phyloP scores from a whole-genome alignment of 2,888 invertebrate genomes.

The Masnerella sp. region DNA sequence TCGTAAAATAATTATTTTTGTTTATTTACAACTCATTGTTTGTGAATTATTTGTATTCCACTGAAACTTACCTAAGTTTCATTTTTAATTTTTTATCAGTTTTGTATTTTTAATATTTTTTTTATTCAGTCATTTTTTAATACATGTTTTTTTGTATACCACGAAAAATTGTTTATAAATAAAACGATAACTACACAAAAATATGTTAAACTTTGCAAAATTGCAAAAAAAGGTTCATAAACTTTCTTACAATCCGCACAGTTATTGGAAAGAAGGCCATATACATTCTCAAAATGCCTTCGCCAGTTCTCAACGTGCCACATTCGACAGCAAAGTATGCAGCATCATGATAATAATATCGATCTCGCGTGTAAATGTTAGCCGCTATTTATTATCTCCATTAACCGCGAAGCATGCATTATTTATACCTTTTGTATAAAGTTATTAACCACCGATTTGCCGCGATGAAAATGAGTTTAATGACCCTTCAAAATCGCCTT shows the following conservation, averaged over 20 bases:
- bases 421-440: too few species aligned
- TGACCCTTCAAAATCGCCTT: too few species aligned
- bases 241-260: conserved; percentile 48
- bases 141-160: too few species aligned
- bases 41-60: too few species aligned
- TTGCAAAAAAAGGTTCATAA: conserved; percentile 17
- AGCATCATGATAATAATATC: conserved; percentile 42
- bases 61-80: too few species aligned
- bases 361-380: conserved; percentile 26
- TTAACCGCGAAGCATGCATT: not conserved
- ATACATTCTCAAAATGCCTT: conserved; percentile 58
- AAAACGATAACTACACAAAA: too few species aligned
- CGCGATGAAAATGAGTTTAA: conserved; percentile 1
- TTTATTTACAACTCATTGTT: too few species aligned
- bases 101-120: too few species aligned
- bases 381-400: conserved; percentile 10
- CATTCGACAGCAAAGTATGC: conserved; percentile 46
- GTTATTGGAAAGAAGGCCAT: conserved; percentile 58
- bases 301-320: conserved; percentile 51
- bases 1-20: too few species aligned
- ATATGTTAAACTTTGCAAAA: too few species aligned
- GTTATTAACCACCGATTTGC: not conserved
- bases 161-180: not conserved
- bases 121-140: too few species aligned
- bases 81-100: too few species aligned